Base-by-base conservation (phyloP, 37 sponge, comb jelly and placozoan genomes). In the Beroe ovata region DNA sequence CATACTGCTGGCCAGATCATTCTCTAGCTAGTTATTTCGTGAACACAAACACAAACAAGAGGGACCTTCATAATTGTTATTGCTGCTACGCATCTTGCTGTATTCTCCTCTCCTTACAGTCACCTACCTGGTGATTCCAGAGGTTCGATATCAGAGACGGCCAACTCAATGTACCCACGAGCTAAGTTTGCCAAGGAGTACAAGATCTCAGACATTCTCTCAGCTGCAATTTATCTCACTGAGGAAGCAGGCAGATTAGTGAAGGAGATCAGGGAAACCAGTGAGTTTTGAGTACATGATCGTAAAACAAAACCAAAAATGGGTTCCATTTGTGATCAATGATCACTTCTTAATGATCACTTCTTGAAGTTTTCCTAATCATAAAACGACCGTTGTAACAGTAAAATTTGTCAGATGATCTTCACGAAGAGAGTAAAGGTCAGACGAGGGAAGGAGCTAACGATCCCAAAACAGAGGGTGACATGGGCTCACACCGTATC, bases 381-480 rank as follows among this genome's bases (percentile, higher is more conserved):
- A n/a, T n/a, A n/a, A n/a, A n/a, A n/a, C n/a, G n/a, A n/a, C n/a
- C n/a, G n/a, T n/a, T n/a, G n/a, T n/a, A n/a, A n/a, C n/a, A n/a
- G n/a, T n/a, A n/a, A n/a, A n/a, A n/a, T n/a, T n/a, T n/a, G n/a
- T n/a, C 58, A 77, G 84, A 77, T 42, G 84, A 30, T 40, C 84
- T 77, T 1, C 28, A 77, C 42, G 84, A 77, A 58, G 36, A 77
- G 54, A 77, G 84, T 42, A 77, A 77, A 42, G 84, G 84, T 41
- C 36, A 77, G 28, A 77, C 84, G 1, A 77, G 28, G 28, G 84
- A 77, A 35, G 84, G 84, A 40, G 84, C 32, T 19, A 77, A 77
- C 59, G 84, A 77, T 20, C 84, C 84, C 23, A 30, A 33, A 2
- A 77, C 84, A 21, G 59, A 77, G 28, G 84, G 84, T 11, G 84